Percentiles rank a stretch among this genome's conserved stretches.
Evolutionary conservation across 2,797 vertebrate genomes (phyloP).

Genomic region (Chromis chromis): DNA sequence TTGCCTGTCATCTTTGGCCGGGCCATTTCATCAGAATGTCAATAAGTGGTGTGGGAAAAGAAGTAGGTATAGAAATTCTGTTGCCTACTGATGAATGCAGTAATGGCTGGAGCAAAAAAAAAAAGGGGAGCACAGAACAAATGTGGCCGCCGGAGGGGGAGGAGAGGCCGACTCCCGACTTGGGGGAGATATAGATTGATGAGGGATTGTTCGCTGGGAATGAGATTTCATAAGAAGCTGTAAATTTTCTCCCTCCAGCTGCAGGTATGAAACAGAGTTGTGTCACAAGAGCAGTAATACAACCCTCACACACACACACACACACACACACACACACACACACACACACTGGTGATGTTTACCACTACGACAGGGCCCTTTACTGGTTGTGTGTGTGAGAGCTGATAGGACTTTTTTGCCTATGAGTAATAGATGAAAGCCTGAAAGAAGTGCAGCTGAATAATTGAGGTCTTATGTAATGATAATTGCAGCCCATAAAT

Average conservation of each 20-base stretch:
- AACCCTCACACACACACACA: slow-evolving; percentile 19
- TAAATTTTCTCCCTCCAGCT: slow-evolving; percentile 68
- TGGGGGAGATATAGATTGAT: slow-evolving; percentile 73
- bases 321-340: not conserved
- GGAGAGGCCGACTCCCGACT: slow-evolving; percentile 25
- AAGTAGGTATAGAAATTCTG: slow-evolving; percentile 64
- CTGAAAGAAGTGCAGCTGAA: slow-evolving; percentile 64
- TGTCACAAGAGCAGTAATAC: slow-evolving; percentile 52
- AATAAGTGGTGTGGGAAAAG: slow-evolving; percentile 52
- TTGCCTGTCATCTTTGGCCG: slow-evolving; percentile 72
- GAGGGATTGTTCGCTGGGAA: slow-evolving; percentile 68
- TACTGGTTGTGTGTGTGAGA: slow-evolving; percentile 21
- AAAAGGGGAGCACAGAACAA: slow-evolving; percentile 53
- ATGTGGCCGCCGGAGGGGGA: slow-evolving; percentile 45
- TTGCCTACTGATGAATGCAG: slow-evolving; percentile 71
- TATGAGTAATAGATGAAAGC: slow-evolving; percentile 70
- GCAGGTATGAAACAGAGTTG: slow-evolving; percentile 68
- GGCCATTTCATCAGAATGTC: slow-evolving; percentile 75
- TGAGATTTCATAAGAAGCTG: slow-evolving; percentile 72
- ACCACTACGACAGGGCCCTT: slow-evolving; percentile 22
- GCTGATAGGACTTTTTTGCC: slow-evolving; percentile 40
- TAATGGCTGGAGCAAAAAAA: slow-evolving; percentile 27
- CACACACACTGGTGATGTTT: slow-evolving; percentile 22
- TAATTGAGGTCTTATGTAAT: slow-evolving; percentile 73
- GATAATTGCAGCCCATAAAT: slow-evolving; percentile 72